phyloP scores from a whole-genome alignment of 2,888 invertebrate genomes.

The Drosophila lutescens region DNA sequence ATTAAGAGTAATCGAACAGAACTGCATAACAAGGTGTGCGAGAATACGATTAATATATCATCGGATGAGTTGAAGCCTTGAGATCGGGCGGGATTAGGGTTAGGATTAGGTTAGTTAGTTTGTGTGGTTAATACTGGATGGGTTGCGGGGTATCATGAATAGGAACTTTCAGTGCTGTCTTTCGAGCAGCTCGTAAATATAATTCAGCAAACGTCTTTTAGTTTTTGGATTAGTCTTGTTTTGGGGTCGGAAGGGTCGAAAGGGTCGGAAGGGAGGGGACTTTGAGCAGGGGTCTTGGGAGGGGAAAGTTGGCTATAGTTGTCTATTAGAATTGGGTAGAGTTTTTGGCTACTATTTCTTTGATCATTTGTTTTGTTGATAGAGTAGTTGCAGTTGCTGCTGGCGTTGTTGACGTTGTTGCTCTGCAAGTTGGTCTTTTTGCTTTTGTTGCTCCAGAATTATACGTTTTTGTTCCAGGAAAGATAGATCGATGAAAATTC shows the following conservation, averaged over 20 bases:
- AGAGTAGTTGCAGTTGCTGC: conserved; percentile 84
- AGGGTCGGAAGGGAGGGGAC: not conserved
- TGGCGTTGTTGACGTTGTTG: conserved; percentile 82
- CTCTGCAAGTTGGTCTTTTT: conserved; percentile 83
- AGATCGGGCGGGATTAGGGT: conserved; percentile 32
- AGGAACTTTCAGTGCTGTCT: conserved; percentile 59
- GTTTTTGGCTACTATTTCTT: conserved; percentile 52
- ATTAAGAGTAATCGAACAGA: conserved; percentile 68
- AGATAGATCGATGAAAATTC: conserved; percentile 93
- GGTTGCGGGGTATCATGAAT: conserved; percentile 20
- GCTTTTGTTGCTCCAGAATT: conserved; percentile 87
- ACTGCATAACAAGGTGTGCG: conserved; percentile 70
- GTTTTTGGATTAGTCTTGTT: conserved; percentile 48
- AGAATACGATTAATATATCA: conserved; percentile 28
- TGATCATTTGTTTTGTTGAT: conserved; percentile 79
- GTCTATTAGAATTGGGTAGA: conserved; percentile 20
- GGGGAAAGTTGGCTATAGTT: not conserved
- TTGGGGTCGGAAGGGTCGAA: conserved; percentile 13
- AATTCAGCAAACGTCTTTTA: conserved; percentile 69
- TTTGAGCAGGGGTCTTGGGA: conserved; percentile 3
- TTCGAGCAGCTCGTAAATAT: conserved; percentile 49
- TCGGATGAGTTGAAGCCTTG: conserved; percentile 48
- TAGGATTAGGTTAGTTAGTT: conserved; percentile 9
- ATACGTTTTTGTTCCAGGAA: conserved; percentile 90
- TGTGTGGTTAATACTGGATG: conserved; percentile 19